Conservation (phyloP, 2,797 vertebrate species). For the Selene dorsalis region DNA sequence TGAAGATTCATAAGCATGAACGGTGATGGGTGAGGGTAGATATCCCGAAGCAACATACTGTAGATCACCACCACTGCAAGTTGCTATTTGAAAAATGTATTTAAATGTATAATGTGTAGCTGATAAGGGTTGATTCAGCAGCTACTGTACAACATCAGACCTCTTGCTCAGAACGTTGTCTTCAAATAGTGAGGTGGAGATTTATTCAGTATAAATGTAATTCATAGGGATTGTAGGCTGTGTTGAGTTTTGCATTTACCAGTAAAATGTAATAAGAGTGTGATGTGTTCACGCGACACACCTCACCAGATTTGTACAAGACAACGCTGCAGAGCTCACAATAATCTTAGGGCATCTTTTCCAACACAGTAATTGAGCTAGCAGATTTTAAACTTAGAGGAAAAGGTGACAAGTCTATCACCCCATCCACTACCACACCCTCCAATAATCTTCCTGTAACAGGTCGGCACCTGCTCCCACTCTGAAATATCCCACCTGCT, state of each 20-base stretch:
- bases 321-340: constrained; percentile 1
- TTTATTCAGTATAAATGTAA: neutral
- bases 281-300: neutral
- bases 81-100: no score
- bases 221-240: neutral
- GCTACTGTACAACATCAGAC: neutral
- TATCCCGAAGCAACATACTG: neutral
- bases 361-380: constrained; percentile 7
- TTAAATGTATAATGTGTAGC: no score
- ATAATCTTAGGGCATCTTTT: constrained; percentile 2
- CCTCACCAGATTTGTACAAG: neutral
- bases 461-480: constrained; percentile 31
- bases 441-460: constrained; percentile 24
- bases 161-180: neutral
- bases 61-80: neutral
- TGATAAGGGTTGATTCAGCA: neutral
- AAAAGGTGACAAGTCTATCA: constrained; percentile 21
- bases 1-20: neutral
- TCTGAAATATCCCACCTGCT: constrained; percentile 28
- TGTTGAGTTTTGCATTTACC: neutral
- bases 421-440: neutral
- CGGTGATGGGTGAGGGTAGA: neutral
- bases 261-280: constrained; percentile 1
- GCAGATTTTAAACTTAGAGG: constrained; percentile 20
- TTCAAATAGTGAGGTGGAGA: neutral